Percentiles rank a stretch among this genome's conserved stretches.
Conservation (phyloP, 1,140 invertebrate genomes). For the Leptestheria dahalacensis region DNA sequence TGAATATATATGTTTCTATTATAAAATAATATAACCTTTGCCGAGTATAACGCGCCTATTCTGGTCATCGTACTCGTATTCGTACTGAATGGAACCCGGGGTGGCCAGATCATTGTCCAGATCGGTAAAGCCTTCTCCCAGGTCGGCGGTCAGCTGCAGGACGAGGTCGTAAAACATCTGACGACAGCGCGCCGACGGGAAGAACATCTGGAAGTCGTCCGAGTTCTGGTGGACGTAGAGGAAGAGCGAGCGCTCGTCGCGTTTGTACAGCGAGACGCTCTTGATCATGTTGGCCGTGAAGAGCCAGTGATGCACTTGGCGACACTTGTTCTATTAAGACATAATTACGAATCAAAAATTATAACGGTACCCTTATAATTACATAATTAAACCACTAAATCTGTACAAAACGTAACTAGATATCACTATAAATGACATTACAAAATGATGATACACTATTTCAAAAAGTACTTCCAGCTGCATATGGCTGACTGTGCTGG, state of each 20-base stretch:
- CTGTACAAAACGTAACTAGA: too few species aligned
- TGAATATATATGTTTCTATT: neutral
- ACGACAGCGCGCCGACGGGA: slow-evolving; percentile 73
- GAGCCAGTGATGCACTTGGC: slow-evolving; percentile 82
- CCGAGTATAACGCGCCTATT: slow-evolving; percentile 75
- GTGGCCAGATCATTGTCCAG: slow-evolving; percentile 46
- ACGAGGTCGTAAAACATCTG: slow-evolving; percentile 67
- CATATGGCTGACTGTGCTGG: too few species aligned
- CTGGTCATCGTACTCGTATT: slow-evolving; percentile 90
- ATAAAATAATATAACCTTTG: slow-evolving; percentile 30
- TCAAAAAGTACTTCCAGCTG: too few species aligned
- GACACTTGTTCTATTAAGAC: slow-evolving; percentile 20
- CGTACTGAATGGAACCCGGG: slow-evolving; percentile 47
- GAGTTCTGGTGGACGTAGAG: slow-evolving; percentile 96
- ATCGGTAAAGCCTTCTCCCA: slow-evolving; percentile 65
- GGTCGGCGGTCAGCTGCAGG: slow-evolving; percentile 66
- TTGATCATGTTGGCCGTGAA: slow-evolving; percentile 84
- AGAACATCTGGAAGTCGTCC: slow-evolving; percentile 97
- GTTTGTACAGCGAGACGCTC: slow-evolving; percentile 84
- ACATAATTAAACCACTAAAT: neutral
- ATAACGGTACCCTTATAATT: too few species aligned
- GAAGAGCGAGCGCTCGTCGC: slow-evolving; percentile 88
- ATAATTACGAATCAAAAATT: neutral
- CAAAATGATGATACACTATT: too few species aligned
- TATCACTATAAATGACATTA: too few species aligned